These are phyloP conservation scores for Burhinus bistriatus DNA, from an alignment of 2,113 vertebrate genomes.

Conservation along the genomic window DNA sequence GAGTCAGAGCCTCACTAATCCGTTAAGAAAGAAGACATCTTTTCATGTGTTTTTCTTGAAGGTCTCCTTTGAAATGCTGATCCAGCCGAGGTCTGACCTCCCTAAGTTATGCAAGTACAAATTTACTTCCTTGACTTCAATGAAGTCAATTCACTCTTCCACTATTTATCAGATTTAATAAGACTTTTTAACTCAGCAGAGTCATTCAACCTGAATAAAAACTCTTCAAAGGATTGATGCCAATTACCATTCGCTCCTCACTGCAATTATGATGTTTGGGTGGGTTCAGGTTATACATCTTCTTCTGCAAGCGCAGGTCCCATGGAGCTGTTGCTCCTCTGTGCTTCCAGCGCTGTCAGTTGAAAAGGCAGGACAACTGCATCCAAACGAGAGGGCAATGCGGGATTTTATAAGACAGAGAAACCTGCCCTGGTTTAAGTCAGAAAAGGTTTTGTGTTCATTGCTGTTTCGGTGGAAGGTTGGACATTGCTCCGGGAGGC, in stretches of 20 bases:
- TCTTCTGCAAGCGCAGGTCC: neutral
- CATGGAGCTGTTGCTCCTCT: neutral
- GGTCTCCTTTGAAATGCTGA: neutral
- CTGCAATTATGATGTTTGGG: neutral
- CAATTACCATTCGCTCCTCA: neutral
- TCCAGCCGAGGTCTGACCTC: neutral
- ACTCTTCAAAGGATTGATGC: neutral
- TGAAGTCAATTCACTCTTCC: neutral
- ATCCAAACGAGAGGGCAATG: neutral
- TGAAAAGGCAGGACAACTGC: neutral
- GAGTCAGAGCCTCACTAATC: neutral
- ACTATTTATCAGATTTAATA: neutral
- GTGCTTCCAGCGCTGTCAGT: rapidly evolving
- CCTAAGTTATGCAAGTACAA: neutral
- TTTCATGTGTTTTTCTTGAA: neutral
- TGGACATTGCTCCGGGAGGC: neutral
- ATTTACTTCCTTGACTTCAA: neutral
- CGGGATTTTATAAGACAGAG: neutral
- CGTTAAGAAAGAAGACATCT: neutral
- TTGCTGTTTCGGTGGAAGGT: neutral
- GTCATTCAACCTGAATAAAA: neutral
- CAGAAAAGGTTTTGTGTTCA: neutral
- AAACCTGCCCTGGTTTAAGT: neutral
- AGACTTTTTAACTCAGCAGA: neutral
- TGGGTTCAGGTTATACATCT: neutral